Base-by-base conservation (phyloP, 2,888 invertebrate species). In the Aphodius sticticus region DNA sequence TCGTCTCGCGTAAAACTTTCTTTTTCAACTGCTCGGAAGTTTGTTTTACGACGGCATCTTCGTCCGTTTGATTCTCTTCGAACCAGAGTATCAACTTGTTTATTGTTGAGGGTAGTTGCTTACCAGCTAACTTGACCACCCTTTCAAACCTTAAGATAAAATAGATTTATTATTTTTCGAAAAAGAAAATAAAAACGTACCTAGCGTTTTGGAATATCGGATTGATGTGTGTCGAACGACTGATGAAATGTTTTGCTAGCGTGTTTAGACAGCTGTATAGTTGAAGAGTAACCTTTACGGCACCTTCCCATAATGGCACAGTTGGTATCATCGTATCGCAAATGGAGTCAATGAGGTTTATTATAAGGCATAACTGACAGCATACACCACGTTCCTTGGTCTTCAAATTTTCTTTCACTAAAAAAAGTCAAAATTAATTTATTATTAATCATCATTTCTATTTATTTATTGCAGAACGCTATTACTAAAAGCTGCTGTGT, bases 1-100 rank as follows among this genome's bases (percentile, higher is more conserved):
- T 91, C 0, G 93, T 93, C 86, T 94, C 92, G 53, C 91, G 90
- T 71, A 93, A 86, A 76, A 93, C 91, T 86, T 91, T 91, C 80
- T 89, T 91, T 77, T 90, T 89, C 77, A 89, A 81, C 15, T 85
- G 82, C 76, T 82, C 83, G 14, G 86, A 82, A 79, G 88, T 86
- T 84, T 85, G 88, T 82, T 87, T 89, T 77, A 86, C 88, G 4
- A 80, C 83, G 77, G 85, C 84, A 70, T 82, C 80, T 9, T 82
- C 82, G 80, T 85, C 84, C 71, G 89, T 87, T 81, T 91, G 90
- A 36, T 88, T 88, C 83, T 92, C 91, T 84, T 93, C 93, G 35
- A 93, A 85, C 84, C 92, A 91, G 0, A 90, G 89, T 69, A 94
- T 92, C 6, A 93, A 89, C 80, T 90, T 90, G 86, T 93, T 92